A percentile compares a stretch with the other conserved stretches of the same genome.
Conservation (phyloP, 2,888 invertebrate genomes). For the Byasa hedistus region DNA sequence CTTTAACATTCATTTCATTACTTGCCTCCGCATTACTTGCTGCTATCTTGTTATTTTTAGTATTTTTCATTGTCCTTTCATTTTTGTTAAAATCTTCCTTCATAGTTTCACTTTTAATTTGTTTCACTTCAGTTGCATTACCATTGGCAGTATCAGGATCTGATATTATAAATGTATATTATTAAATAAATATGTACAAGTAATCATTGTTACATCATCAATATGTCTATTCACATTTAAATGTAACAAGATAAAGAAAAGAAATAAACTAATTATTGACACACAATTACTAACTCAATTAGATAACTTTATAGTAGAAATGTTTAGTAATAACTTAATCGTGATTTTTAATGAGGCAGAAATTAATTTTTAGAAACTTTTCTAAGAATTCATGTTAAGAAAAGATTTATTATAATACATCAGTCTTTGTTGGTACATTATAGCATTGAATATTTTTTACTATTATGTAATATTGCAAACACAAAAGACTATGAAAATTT, state of each 20-base stretch:
- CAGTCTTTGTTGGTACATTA: no score
- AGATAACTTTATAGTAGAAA: not conserved
- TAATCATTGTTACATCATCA: not conserved
- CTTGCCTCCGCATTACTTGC: conserved; percentile 56
- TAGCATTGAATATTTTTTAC: no score
- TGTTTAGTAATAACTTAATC: not conserved
- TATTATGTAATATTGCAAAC: no score
- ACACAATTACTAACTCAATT: not conserved
- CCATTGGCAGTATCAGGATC: conserved; percentile 72
- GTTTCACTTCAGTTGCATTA: conserved; percentile 53
- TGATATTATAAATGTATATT: conserved; percentile 35
- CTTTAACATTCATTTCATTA: conserved; percentile 52
- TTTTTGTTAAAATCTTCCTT: conserved; percentile 71
- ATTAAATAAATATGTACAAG: not conserved
- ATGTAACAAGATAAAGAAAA: not conserved
- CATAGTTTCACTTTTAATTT: conserved; percentile 54
- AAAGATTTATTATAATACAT: no score
- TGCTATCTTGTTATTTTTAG: conserved; percentile 61
- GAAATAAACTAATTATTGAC: not conserved
- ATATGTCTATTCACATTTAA: not conserved
- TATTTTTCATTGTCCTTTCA: conserved; percentile 64
- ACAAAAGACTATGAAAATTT: no score
- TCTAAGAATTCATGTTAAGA: no score
- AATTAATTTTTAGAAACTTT: no score
- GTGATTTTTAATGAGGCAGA: no score